Evolutionary conservation across 2,888 invertebrate species (phyloP), one percentile per base, ranked within the genome.

Genomic region (Napeogenes sylphis): DNA sequence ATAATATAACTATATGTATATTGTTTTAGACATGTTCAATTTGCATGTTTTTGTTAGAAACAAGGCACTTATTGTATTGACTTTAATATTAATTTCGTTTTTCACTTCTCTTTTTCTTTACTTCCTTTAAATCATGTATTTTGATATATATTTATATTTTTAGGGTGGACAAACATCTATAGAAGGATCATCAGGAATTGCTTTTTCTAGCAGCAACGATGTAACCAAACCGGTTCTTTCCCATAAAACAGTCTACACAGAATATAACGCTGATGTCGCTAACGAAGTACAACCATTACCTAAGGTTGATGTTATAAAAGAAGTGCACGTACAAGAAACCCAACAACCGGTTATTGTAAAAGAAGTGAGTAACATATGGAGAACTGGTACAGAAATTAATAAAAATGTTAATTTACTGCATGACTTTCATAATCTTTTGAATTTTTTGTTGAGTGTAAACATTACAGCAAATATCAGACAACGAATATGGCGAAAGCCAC

Each of bases 281-380:
- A 69, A 78, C 58, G 72, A 77, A 65, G 71, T 73, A 62, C 56
- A 80, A 47, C 69, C 70, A 47, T 38, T 64, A 32, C 64, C 58
- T 53, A 58, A 51, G 56, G 58, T 58, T 57, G 60, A 66, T 47
- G 56, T 67, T 30, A 57, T 61, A 59, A 65, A 68, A 54, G 64
- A 55, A 55, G 60, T 63, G 30, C 59, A 51, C 38, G 46, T 65
- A 21, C 63, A 63, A 56, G 61, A 65, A 63, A 59, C 30, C 13
- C 55, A 75, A 68, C 79, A 80, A 21, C 65, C 79, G 38, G 77
- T 75, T 32, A 56, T 82, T 61, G 77, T 82, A 2, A 83, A 87
- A 79, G 87, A 90, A 82, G 88, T 90, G 82, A 88, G 88, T 88
- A 81, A 73, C 58, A 21, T 56, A 35, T 68, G 72, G 73, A 63